Conservation (phyloP, 2,113 vertebrate genomes). For the Sylvietta virens region DNA sequence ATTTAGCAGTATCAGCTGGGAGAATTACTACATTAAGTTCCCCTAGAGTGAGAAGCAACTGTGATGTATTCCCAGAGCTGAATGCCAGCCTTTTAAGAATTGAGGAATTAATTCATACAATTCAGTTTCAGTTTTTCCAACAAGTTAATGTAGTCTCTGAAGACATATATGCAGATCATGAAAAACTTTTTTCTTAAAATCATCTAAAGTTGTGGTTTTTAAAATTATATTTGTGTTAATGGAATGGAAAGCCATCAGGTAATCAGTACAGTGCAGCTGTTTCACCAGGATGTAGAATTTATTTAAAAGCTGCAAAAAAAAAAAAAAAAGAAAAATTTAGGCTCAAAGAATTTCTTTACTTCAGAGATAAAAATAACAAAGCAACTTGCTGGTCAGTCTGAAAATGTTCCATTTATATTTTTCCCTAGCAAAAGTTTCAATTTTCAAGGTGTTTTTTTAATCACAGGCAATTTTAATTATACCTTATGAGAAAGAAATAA, state of each 20-base stretch:
- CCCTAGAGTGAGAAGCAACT: not conserved
- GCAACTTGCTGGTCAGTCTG: not conserved
- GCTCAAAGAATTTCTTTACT: not conserved
- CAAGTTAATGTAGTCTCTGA: not conserved
- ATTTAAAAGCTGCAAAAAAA: not conserved
- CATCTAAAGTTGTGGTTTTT: not conserved
- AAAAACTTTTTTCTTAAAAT: not conserved
- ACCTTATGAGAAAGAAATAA: not conserved
- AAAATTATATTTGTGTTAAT: not conserved
- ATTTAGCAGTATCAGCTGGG: not conserved
- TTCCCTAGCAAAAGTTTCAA: not conserved
- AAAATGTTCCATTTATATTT: not conserved
- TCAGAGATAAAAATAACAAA: not conserved
- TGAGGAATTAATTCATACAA: not conserved
- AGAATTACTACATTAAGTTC: not conserved
- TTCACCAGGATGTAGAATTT: not conserved
- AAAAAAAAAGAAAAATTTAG: not conserved
- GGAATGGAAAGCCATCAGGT: not conserved
- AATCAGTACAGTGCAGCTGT: not conserved
- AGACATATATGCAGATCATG: not conserved
- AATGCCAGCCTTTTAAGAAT: not conserved
- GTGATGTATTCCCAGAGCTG: not conserved
- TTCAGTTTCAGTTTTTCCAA: not conserved
- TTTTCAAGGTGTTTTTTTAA: not conserved
- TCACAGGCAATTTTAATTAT: not conserved